Conservation (phyloP, 2,113 vertebrate species). For the Marmota flaviventris region DNA sequence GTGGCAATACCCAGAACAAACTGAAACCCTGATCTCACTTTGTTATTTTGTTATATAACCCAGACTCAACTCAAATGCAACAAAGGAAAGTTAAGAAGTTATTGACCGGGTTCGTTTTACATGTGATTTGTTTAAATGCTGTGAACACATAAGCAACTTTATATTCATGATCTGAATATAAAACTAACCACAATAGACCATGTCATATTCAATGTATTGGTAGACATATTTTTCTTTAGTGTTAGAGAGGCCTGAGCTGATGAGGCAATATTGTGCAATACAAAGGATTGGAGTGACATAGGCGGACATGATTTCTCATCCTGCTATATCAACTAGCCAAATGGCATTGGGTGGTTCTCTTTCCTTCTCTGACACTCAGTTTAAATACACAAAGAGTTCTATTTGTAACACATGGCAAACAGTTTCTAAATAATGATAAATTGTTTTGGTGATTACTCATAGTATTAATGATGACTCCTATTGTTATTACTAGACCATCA, state of each 20-base stretch:
- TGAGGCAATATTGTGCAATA: too few species aligned
- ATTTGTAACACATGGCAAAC: background rate
- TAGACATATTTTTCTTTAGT: too few species aligned
- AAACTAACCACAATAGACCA: too few species aligned
- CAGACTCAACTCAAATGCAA: background rate
- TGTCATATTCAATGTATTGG: too few species aligned
- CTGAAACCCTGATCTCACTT: background rate
- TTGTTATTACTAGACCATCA: background rate
- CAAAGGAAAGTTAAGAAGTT: too few species aligned
- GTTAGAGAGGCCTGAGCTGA: too few species aligned
- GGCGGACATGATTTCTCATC: background rate
- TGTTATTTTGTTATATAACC: background rate
- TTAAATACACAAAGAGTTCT: background rate
- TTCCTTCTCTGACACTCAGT: background rate
- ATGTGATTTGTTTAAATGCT: too few species aligned
- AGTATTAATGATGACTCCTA: background rate
- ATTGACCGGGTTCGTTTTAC: too few species aligned
- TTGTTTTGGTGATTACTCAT: background rate
- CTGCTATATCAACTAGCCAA: background rate
- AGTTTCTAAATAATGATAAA: background rate
- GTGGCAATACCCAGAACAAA: background rate
- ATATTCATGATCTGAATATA: too few species aligned
- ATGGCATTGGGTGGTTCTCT: background rate
- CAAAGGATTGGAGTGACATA: too few species aligned
- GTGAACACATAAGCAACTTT: too few species aligned